Conservation (phyloP, 2,888 invertebrate genomes). For the Cotesia congregata region DNA sequence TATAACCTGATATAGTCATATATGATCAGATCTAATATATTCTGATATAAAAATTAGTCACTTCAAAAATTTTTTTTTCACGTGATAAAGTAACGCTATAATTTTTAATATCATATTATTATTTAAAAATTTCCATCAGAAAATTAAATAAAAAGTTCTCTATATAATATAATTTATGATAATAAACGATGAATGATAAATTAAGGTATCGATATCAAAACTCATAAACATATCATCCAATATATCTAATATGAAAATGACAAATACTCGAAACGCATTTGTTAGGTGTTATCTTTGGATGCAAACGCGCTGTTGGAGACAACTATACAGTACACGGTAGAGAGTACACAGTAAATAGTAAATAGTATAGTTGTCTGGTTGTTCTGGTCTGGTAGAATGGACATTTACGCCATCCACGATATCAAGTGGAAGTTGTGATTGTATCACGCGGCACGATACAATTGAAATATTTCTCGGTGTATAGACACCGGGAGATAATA, state of each 20-base stretch:
- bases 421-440: constrained; percentile 6
- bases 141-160: background rate
- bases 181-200: background rate
- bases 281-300: background rate
- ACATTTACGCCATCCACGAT: constrained; percentile 21
- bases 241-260: background rate
- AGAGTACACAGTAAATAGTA: background rate
- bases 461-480: constrained; percentile 48
- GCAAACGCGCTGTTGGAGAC: background rate
- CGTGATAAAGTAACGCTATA: no score
- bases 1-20: no score
- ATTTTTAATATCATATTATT: no score
- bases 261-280: background rate
- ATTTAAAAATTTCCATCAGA: no score
- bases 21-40: no score
- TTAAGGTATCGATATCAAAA: background rate
- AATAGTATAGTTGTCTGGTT: background rate
- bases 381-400: constrained; percentile 15
- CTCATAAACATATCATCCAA: constrained; percentile 1
- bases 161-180: background rate
- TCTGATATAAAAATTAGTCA: no score
- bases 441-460: constrained; percentile 41
- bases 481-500: constrained; percentile 41
- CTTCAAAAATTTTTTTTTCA: no score
- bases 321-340: background rate